A percentile compares a stretch with the other conserved stretches of the same genome.
These are phyloP conservation scores for Ophioninae sp. DNA, from an alignment of 2,888 invertebrate species.

Conservation along the genomic window DNA sequence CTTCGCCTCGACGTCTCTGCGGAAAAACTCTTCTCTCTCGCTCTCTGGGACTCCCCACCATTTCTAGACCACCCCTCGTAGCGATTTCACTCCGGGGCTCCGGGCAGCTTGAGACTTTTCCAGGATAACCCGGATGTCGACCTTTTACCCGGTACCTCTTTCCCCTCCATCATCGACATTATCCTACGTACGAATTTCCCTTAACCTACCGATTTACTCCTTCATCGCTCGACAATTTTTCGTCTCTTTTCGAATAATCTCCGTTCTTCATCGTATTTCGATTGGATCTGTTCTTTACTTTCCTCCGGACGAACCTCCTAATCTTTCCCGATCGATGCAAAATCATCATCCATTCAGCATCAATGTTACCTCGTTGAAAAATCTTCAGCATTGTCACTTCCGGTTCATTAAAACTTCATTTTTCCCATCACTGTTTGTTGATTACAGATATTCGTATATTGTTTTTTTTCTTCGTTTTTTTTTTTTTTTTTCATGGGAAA, in stretches of 20 bases:
- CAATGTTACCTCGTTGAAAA: neutral
- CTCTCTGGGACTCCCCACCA: neutral
- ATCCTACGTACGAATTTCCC: neutral
- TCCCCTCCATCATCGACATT: neutral
- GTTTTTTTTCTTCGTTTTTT: neutral
- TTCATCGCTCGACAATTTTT: neutral
- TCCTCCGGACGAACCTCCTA: neutral
- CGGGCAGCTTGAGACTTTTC: slow-evolving; percentile 34
- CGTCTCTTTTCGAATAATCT: neutral
- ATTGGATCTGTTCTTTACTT: neutral
- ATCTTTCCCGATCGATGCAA: neutral
- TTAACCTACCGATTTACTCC: neutral
- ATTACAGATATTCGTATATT: neutral
- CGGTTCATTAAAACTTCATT: too few species aligned
- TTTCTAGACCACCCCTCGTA: neutral
- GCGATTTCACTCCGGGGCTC: slow-evolving; percentile 11
- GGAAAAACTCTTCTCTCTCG: slow-evolving; percentile 35
- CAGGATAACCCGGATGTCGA: slow-evolving; percentile 49
- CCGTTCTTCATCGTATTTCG: neutral
- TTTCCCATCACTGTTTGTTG: too few species aligned
- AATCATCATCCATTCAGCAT: neutral
- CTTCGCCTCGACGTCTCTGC: slow-evolving; percentile 42
- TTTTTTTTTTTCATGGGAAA: neutral
- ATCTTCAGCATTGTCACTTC: too few species aligned
- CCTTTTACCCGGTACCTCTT: slow-evolving; percentile 13